A percentile compares a stretch with the other conserved stretches of the same genome.
These are phyloP conservation scores for Latrodectus geometricus DNA, from an alignment of 1,140 invertebrate species.

Conservation along the genomic window DNA sequence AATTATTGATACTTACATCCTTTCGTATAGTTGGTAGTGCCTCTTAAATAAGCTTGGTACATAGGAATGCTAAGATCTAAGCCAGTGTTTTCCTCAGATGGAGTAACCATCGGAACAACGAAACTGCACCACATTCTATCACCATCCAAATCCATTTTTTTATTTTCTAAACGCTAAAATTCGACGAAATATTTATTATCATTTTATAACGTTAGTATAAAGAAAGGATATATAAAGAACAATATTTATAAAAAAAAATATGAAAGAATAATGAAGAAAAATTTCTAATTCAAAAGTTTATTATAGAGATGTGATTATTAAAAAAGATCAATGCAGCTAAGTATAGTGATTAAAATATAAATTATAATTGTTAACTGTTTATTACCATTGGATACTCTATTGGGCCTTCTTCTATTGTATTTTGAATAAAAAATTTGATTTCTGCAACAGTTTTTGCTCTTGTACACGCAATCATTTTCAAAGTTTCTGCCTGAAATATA, in stretches of 20 bases:
- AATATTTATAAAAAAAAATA: too few relatives aligned
- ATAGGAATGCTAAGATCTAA: conserved; percentile 38
- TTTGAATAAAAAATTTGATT: conserved; percentile 43
- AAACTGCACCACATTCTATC: conserved; percentile 55
- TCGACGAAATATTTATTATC: background rate
- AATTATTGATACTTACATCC: conserved; percentile 8
- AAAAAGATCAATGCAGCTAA: too few relatives aligned
- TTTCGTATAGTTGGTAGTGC: conserved; percentile 45
- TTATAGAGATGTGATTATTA: too few relatives aligned
- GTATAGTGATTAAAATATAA: too few relatives aligned
- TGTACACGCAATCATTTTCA: conserved; percentile 46
- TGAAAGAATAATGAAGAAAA: too few relatives aligned
- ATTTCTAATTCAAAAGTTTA: too few relatives aligned
- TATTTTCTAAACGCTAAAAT: conserved; percentile 43
- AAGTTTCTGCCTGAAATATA: conserved; percentile 25
- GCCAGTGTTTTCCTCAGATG: conserved; percentile 1
- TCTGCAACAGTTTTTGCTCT: conserved; percentile 46
- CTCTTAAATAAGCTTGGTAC: conserved; percentile 40
- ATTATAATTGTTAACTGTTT: background rate
- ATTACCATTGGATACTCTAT: conserved; percentile 47
- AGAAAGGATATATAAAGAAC: background rate
- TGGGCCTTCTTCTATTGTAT: conserved; percentile 28
- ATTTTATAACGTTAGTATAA: background rate
- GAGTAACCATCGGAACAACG: conserved; percentile 38
- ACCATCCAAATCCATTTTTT: conserved; percentile 55